Evolutionary conservation across 2,113 vertebrate genomes (phyloP).

Genomic region (Eudyptes chrysolophus): DNA sequence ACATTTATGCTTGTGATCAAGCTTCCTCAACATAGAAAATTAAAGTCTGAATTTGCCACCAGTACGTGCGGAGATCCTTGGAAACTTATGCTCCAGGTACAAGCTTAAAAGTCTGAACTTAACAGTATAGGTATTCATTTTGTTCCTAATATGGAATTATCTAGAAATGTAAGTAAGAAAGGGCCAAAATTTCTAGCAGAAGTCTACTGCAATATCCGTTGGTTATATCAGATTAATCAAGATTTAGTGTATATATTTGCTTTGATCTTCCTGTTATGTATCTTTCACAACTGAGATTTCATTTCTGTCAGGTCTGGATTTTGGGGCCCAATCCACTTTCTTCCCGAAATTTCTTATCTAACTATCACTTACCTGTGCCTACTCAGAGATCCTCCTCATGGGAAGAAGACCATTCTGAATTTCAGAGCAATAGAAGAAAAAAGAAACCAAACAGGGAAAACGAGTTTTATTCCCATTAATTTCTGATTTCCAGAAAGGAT

Average conservation of each 20-base stretch:
- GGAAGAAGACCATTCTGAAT: neutral
- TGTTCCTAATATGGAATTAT: neutral
- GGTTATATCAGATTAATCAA: neutral
- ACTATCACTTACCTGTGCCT: neutral
- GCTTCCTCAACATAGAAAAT: neutral
- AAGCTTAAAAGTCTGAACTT: neutral
- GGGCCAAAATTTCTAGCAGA: neutral
- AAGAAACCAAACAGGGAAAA: neutral
- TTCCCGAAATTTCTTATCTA: neutral
- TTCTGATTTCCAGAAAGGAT: neutral
- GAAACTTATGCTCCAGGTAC: neutral
- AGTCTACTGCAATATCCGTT: neutral
- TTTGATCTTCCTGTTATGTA: neutral
- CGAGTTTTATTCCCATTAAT: neutral
- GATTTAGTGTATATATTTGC: neutral
- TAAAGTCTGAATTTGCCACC: neutral
- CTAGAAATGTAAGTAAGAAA: neutral
- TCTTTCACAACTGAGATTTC: neutral
- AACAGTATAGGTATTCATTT: neutral
- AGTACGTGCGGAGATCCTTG: rapidly evolving
- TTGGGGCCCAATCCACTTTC: neutral
- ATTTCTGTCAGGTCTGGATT: neutral
- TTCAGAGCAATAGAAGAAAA: neutral
- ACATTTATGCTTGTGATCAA: neutral
- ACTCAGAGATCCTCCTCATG: neutral